phyloP scores from a whole-genome alignment of 2,888 invertebrate genomes.

The Griposia aprilina region DNA sequence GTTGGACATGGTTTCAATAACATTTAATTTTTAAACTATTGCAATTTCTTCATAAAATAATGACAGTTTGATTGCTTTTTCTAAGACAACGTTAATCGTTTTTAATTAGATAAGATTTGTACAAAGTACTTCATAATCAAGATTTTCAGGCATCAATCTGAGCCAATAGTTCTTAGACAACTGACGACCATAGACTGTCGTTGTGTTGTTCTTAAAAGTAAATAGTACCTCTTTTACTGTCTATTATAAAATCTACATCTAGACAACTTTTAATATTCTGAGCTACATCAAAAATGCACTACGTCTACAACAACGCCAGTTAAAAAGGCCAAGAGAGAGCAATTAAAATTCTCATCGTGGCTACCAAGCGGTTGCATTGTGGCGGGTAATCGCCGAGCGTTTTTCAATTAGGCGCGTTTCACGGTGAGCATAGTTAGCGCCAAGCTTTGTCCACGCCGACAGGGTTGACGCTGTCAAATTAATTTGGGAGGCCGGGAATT shows the following conservation, averaged over 20 bases:
- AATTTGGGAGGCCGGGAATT: conserved; percentile 56
- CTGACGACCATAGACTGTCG: background rate
- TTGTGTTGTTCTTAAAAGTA: background rate
- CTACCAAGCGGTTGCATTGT: conserved; percentile 70
- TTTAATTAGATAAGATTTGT: background rate
- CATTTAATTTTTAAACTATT: background rate
- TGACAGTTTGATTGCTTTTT: background rate
- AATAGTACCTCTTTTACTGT: background rate
- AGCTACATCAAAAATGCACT: conserved; percentile 32
- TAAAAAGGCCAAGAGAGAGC: conserved; percentile 65
- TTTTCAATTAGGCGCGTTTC: conserved; percentile 77
- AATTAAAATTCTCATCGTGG: conserved; percentile 77
- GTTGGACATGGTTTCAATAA: background rate
- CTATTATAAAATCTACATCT: conserved; percentile 3
- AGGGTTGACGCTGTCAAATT: conserved; percentile 68
- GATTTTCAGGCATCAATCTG: background rate
- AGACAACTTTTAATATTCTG: conserved; percentile 35
- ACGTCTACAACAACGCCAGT: conserved; percentile 34
- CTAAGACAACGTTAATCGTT: background rate
- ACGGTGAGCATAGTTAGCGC: conserved; percentile 72
- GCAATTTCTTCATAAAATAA: background rate
- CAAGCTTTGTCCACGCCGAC: conserved; percentile 70
- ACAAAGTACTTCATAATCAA: background rate
- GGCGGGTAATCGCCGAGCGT: conserved; percentile 67
- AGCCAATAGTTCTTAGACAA: background rate